Percentiles rank a stretch among this genome's conserved stretches.
Evolutionary conservation across 2,113 vertebrate species (phyloP).

Genomic region (Anolis sagrei): DNA sequence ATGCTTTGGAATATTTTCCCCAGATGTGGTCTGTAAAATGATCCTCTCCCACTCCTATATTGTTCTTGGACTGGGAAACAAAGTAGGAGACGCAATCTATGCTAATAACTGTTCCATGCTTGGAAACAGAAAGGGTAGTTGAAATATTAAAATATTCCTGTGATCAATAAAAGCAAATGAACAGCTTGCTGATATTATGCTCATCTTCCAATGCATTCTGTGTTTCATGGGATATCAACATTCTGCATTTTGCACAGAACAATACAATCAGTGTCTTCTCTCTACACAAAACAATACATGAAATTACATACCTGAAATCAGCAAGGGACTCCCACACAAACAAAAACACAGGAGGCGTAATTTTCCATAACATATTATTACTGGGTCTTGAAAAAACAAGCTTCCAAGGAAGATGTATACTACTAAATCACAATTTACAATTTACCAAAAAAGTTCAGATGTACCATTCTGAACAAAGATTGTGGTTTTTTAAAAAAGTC

Average conservation of each 20-base stretch:
- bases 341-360: neutral
- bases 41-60: neutral
- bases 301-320: neutral
- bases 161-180: neutral
- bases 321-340: neutral
- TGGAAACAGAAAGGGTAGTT: neutral
- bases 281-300: neutral
- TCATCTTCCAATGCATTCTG: neutral
- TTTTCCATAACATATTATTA: neutral
- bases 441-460: neutral
- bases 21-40: neutral
- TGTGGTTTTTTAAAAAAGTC: neutral
- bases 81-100: neutral
- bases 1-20: neutral
- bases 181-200: neutral
- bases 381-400: neutral
- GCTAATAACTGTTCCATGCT: neutral
- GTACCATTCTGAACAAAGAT: neutral
- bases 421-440: neutral
- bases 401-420: neutral
- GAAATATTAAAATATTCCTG: neutral
- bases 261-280: neutral
- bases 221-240: neutral
- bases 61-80: neutral
- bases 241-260: neutral